Percentiles rank a stretch among this genome's conserved stretches.
Conservation (phyloP, 2,888 invertebrate species). For the Phyllotreta striolata region DNA sequence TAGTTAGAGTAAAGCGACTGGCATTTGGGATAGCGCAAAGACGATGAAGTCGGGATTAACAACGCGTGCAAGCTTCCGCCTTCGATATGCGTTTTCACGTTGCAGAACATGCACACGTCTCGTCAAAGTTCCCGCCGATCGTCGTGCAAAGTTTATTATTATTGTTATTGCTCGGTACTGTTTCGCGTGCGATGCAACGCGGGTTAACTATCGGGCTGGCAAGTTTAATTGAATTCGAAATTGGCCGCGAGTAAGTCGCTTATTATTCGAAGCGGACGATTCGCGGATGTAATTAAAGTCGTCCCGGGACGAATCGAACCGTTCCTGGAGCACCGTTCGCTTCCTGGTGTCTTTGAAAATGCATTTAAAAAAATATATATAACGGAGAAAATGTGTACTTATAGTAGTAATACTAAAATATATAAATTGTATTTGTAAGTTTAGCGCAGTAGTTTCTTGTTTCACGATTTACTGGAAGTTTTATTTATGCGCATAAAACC, state of each 20-base stretch:
- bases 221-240: constrained; percentile 31
- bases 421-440: no score
- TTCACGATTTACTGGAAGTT: no score
- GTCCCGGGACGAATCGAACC: no score
- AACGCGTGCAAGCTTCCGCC: not conserved
- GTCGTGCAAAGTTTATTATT: constrained; percentile 18
- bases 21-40: no score
- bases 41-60: not conserved
- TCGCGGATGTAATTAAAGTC: no score
- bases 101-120: not conserved
- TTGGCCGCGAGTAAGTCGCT: constrained; percentile 12
- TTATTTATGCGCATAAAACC: no score
- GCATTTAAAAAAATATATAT: no score
- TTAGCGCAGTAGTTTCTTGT: no score
- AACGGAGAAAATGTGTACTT: no score
- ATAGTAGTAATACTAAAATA: no score
- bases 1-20: no score
- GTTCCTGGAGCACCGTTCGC: not conserved
- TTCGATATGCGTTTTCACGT: not conserved
- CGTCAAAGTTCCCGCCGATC: not conserved
- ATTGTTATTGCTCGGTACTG: constrained; percentile 23
- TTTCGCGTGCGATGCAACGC: constrained; percentile 18
- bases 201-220: constrained; percentile 22
- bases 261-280: constrained; percentile 15
- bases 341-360: not conserved